phyloP scores from a whole-genome alignment of 2,888 invertebrate genomes.

The Cynaeus angustus region DNA sequence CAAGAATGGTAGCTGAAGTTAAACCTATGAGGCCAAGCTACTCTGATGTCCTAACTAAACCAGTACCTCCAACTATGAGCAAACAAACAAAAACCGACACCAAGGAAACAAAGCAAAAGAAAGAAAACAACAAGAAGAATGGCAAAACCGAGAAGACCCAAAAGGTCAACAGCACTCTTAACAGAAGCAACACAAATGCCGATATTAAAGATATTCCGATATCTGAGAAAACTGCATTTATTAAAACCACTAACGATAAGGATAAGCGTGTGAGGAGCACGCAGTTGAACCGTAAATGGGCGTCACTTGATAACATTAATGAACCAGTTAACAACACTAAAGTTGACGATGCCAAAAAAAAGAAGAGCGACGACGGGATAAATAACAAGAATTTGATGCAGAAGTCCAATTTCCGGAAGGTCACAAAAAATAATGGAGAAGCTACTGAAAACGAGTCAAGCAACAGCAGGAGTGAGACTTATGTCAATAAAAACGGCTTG shows the following conservation, averaged over 20 bases:
- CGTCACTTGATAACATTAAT: constrained; percentile 75
- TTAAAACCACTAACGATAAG: constrained; percentile 64
- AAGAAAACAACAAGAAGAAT: constrained; percentile 69
- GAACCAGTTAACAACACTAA: constrained; percentile 70
- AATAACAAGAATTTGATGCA: constrained; percentile 70
- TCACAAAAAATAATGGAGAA: constrained; percentile 68
- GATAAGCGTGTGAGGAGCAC: constrained; percentile 69
- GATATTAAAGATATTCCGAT: constrained; percentile 70
- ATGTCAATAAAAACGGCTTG: constrained; percentile 62
- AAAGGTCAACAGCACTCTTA: constrained; percentile 67
- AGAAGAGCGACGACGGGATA: constrained; percentile 68
- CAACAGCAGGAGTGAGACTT: constrained; percentile 62
- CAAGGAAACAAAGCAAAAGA: constrained; percentile 68
- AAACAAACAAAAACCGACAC: constrained; percentile 69
- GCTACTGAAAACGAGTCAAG: constrained; percentile 63
- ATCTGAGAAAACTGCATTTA: constrained; percentile 60
- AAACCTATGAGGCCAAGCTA: constrained; percentile 91
- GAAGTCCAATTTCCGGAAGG: constrained; percentile 73
- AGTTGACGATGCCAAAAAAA: constrained; percentile 67
- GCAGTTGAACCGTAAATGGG: constrained; percentile 75
- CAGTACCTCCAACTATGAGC: constrained; percentile 69
- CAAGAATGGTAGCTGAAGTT: constrained; percentile 87
- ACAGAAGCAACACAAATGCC: constrained; percentile 74
- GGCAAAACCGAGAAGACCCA: constrained; percentile 69
- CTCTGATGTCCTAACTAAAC: constrained; percentile 87